Conservation (phyloP, 2,113 vertebrate genomes). For the Oxyruncus cristatus region DNA sequence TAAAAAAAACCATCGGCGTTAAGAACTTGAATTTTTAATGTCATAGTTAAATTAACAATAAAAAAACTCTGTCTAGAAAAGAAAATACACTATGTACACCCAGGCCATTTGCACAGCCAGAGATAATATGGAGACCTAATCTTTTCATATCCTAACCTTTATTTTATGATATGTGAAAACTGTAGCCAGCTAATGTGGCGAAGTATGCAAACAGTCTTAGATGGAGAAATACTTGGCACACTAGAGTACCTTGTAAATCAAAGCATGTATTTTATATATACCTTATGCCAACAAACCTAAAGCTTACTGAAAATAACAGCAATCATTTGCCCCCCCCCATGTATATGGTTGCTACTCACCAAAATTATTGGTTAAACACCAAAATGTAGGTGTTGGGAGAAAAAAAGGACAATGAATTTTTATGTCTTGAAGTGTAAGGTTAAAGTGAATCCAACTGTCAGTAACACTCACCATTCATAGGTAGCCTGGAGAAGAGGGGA, state of each 20-base stretch:
- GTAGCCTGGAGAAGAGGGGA: not conserved
- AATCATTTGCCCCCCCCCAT: not conserved
- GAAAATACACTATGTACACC: not conserved
- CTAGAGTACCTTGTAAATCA: not conserved
- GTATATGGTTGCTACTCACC: not conserved
- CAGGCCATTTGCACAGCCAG: not conserved
- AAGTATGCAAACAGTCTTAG: not conserved
- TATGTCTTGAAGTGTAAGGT: not conserved
- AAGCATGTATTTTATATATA: not conserved
- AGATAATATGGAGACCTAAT: not conserved
- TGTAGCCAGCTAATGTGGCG: not conserved
- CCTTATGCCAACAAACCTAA: not conserved
- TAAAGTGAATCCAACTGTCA: not conserved
- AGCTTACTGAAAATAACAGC: not conserved
- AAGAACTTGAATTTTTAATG: constrained; percentile 6
- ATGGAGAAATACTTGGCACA: not conserved
- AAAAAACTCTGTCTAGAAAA: not conserved
- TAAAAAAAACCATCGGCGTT: not conserved
- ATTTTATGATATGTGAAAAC: not conserved
- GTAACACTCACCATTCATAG: not conserved
- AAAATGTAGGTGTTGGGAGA: not conserved
- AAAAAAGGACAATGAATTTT: not conserved
- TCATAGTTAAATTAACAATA: not conserved
- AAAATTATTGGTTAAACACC: not conserved
- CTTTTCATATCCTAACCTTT: not conserved